Base-by-base conservation (phyloP, 2,113 vertebrate species). In the Osmerus eperlanus region DNA sequence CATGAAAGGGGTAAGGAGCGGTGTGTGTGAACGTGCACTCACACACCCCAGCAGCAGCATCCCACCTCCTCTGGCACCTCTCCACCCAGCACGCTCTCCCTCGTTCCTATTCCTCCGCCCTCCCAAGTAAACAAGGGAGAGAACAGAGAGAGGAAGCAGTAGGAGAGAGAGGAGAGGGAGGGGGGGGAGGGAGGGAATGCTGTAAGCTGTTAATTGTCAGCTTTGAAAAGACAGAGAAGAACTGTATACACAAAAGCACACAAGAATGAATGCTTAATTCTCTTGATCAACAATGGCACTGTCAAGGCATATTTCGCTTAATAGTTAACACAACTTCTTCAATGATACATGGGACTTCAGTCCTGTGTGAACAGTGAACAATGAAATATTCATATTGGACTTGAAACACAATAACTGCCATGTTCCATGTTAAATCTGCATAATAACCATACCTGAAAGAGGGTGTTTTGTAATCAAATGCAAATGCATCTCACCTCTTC, bases 401-500 rank as follows among this genome's bases (percentile, higher is more conserved):
- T n/a, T 41, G 0, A 80, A 80, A 67, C 19, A 18, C 58, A 63
- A 59, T 75, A 79, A 32, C 65, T 28, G 70, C 80, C 71, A 55
- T 18, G 78, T 77, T 70, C 62, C 53, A 70, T 65, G 71, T 23
- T 60, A 14, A 25, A 60, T 60, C 23, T 47, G 25, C 21, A 52
- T 47, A 14, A 71, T 65, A 58, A 55, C 18, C 9, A 47, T 8
- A 71, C 77, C 80, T 52, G 41, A 64, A 79, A 76, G 70, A 68
- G 72, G 56, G 59, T 66, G 11, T 69, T 69, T 81, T 82, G 82
- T 79, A 84, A 81, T 63, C 70, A 79, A 77, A 89, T 88, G 86
- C 85, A 81, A 88, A 89, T 87, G 29, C 47, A 5, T 69, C 36
- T 83, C 81, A 88, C 86, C 86, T 87, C 66, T 82, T 87, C 83